Evolutionary conservation across 2,797 vertebrate genomes (phyloP).

Genomic region (Poeciliopsis infans): DNA sequence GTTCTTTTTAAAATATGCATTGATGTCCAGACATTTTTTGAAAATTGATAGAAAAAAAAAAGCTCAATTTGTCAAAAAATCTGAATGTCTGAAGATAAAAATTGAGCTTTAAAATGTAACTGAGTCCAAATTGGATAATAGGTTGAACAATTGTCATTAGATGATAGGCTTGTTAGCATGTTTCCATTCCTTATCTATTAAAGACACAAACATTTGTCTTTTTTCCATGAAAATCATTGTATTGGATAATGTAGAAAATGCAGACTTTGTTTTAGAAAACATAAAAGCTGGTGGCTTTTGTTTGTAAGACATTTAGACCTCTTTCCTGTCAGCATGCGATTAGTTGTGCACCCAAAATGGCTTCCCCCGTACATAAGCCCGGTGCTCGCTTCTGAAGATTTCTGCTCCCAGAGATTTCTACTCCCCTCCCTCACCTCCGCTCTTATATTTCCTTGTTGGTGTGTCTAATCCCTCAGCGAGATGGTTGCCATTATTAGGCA

Average conservation of each 20-base stretch:
- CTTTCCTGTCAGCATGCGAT: background rate
- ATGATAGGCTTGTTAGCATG: background rate
- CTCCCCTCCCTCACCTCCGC: constrained; percentile 50
- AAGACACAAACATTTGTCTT: background rate
- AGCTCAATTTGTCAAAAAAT: background rate
- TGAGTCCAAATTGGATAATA: background rate
- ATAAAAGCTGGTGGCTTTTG: background rate
- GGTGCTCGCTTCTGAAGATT: background rate
- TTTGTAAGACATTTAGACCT: background rate
- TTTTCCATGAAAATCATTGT: background rate
- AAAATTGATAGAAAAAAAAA: background rate
- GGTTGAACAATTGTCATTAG: background rate
- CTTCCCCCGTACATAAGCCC: constrained; percentile 43
- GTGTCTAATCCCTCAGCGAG: constrained; percentile 66
- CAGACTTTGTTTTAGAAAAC: background rate
- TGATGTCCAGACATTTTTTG: background rate
- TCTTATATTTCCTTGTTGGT: constrained; percentile 37
- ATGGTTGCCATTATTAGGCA: constrained; percentile 69
- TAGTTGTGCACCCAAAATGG: constrained; percentile 38
- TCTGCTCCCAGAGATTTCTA: constrained; percentile 42
- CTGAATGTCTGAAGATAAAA: background rate
- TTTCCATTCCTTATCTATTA: background rate
- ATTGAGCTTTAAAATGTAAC: background rate
- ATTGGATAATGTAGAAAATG: background rate
- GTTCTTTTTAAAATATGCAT: background rate